Evolutionary conservation across 1,140 invertebrate genomes (phyloP).

Genomic region (Drosophila tristis): DNA sequence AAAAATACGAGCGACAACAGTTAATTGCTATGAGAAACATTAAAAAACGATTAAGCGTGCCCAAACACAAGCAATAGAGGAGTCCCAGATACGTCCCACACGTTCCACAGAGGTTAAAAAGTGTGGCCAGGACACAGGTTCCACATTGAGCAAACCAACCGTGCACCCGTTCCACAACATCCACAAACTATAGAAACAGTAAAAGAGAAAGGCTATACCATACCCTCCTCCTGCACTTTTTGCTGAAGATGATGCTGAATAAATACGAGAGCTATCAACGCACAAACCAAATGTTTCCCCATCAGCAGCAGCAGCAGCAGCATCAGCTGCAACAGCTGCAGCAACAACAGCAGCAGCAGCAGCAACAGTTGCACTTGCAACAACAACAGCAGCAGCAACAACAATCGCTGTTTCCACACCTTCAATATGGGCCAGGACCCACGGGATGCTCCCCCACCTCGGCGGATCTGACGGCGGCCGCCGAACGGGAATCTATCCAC

Average conservation of each 20-base stretch:
- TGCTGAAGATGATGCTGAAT: conserved; percentile 74
- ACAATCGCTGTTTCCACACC: conserved; percentile 37
- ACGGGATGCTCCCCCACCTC: conserved; percentile 13
- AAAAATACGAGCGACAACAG: conserved; percentile 23
- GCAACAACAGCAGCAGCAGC: conserved; percentile 30
- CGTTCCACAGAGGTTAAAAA: neutral
- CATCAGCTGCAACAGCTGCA: conserved; percentile 37
- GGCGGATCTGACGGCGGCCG: conserved; percentile 44
- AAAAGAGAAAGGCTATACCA: too few relatives aligned
- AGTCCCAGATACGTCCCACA: neutral
- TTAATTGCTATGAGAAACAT: conserved; percentile 45
- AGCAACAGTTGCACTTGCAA: conserved; percentile 10
- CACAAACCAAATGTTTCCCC: conserved; percentile 73
- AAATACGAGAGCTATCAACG: conserved; percentile 76
- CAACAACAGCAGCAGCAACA: conserved; percentile 24
- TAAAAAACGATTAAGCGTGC: conserved; percentile 51
- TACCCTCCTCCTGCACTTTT: neutral
- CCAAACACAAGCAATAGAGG: conserved; percentile 11
- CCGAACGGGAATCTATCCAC: conserved; percentile 92
- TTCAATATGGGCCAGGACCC: conserved; percentile 42
- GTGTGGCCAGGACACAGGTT: neutral
- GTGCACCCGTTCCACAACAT: conserved; percentile 1
- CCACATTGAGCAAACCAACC: neutral
- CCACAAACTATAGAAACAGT: neutral
- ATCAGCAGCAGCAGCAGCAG: conserved; percentile 46